Evolutionary conservation across 2,113 vertebrate species (phyloP).

Genomic region (Amphiprion percula): DNA sequence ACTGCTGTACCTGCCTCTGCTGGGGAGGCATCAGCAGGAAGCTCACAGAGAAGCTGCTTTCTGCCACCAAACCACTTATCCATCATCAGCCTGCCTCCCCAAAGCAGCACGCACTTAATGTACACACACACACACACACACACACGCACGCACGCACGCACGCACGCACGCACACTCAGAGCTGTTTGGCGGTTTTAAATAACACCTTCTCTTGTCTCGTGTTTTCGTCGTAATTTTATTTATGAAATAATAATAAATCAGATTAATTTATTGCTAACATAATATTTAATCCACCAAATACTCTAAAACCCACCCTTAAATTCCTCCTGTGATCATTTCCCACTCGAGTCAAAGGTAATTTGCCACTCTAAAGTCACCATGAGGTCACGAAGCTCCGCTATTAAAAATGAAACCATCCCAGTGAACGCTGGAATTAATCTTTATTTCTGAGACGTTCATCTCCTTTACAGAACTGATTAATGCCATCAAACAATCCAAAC

Average conservation of each 20-base stretch:
- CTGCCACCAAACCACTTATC: conserved; percentile 46
- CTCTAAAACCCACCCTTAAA: not conserved
- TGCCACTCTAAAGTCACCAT: not conserved
- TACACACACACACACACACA: conserved; percentile 2
- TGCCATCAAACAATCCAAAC: not conserved
- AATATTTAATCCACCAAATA: not conserved
- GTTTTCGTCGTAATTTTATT: conserved; percentile 3
- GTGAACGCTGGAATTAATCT: not conserved
- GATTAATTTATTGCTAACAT: not conserved
- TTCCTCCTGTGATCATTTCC: not conserved
- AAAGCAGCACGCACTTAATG: conserved; percentile 9
- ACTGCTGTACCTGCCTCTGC: conserved; percentile 23
- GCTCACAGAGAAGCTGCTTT: conserved; percentile 11
- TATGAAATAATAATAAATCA: not conserved
- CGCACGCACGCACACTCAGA: not conserved
- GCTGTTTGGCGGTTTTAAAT: not conserved
- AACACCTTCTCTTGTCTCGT: conserved; percentile 1
- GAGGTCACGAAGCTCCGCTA: conserved; percentile 23
- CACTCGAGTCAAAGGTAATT: not conserved
- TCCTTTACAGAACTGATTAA: not conserved
- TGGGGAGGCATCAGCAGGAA: conserved; percentile 8
- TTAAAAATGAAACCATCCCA: not conserved
- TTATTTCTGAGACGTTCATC: not conserved
- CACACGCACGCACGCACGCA: conserved; percentile 8
- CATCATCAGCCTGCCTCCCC: conserved; percentile 20